These are phyloP conservation scores for Tholera decimalis DNA, from an alignment of 2,888 invertebrate genomes.

Conservation along the genomic window DNA sequence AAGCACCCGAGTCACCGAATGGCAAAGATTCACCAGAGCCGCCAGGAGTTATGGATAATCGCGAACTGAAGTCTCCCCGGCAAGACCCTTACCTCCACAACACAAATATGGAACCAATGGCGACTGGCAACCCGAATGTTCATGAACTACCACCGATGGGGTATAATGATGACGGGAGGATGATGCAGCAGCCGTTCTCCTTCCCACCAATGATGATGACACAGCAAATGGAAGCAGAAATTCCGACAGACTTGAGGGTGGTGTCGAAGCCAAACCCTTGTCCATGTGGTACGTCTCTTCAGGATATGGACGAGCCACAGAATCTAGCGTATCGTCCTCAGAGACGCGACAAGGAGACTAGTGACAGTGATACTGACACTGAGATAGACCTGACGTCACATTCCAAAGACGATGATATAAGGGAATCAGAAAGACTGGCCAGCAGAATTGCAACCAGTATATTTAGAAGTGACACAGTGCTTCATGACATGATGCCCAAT, in stretches of 20 bases:
- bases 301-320: constrained; percentile 81
- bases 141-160: constrained; percentile 81
- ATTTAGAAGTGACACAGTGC: constrained; percentile 85
- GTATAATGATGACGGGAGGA: constrained; percentile 82
- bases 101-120: constrained; percentile 75
- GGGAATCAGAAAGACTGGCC: constrained; percentile 85
- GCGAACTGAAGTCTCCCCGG: constrained; percentile 82
- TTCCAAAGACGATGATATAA: constrained; percentile 87
- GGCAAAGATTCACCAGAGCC: constrained; percentile 86
- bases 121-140: constrained; percentile 67
- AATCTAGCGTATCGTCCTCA: constrained; percentile 83
- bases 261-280: constrained; percentile 81
- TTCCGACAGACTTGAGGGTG: constrained; percentile 86
- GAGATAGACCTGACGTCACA: constrained; percentile 90
- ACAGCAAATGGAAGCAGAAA: constrained; percentile 79
- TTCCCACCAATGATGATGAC: constrained; percentile 83
- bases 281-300: constrained; percentile 74
- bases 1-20: constrained; percentile 83
- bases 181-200: constrained; percentile 81
- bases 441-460: constrained; percentile 87
- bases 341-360: constrained; percentile 74
- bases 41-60: constrained; percentile 74
- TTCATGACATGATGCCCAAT: constrained; percentile 88
- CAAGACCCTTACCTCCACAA: constrained; percentile 83
- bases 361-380: constrained; percentile 87